A percentile compares a stretch with the other conserved stretches of the same genome.
These are phyloP conservation scores for Drymodes brunneopygia DNA, from an alignment of 2,113 vertebrate species.

Conservation along the genomic window DNA sequence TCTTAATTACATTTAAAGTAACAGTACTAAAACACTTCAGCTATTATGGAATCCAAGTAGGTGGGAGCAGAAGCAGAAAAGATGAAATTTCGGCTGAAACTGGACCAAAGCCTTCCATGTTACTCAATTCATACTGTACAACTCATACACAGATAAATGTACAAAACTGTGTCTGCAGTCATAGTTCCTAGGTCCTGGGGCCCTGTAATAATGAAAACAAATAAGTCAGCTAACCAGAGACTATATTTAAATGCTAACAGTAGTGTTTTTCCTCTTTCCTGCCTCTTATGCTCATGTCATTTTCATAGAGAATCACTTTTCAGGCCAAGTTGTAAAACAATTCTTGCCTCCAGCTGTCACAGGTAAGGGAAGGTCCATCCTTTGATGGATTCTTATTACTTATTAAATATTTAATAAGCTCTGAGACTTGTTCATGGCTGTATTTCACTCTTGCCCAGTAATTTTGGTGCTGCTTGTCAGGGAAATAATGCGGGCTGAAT, in stretches of 20 bases:
- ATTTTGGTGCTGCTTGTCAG: constrained; percentile 59
- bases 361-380: constrained; percentile 44
- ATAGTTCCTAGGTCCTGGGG: background rate
- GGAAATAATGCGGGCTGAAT: constrained; percentile 42
- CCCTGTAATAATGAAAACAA: constrained; percentile 41
- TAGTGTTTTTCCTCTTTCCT: constrained; percentile 35
- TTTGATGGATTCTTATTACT: constrained; percentile 68
- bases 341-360: constrained; percentile 53
- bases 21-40: background rate
- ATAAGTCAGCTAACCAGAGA: constrained; percentile 43
- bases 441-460: constrained; percentile 54
- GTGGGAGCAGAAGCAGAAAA: background rate
- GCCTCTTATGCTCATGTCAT: background rate
- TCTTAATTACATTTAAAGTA: background rate
- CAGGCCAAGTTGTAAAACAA: constrained; percentile 43
- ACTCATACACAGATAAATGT: background rate
- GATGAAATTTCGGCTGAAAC: background rate
- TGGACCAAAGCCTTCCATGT: background rate
- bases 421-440: constrained; percentile 51
- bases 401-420: constrained; percentile 74
- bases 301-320: constrained; percentile 28
- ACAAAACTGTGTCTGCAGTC: background rate
- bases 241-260: constrained; percentile 54
- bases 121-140: background rate
- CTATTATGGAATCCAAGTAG: background rate